Base-by-base conservation (phyloP, 1,140 invertebrate genomes). In the Brachionus angularis region DNA sequence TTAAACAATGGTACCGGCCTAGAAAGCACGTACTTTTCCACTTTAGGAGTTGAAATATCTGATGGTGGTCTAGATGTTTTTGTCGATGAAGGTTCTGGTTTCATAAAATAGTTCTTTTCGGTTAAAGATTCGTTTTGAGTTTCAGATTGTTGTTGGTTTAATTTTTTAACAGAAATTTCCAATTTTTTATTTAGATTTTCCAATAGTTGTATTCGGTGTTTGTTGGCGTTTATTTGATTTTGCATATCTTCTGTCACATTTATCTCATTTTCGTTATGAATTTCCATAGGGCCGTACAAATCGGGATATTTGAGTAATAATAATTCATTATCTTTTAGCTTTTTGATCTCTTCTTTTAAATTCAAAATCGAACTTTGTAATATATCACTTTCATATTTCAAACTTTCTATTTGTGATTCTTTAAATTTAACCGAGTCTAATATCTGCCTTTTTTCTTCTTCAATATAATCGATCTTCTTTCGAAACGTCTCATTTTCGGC, bases 21-120 rank as follows among this genome's bases (percentile, higher is more conserved):
- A 2, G 62, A 21, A 25, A 47, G 36, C 3, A 33, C 33, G 29
- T 44, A 47, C 10, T 47, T 58, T 18, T 58, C 27, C 12, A 39
- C 53, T 23, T 39, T 58, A 25, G 53, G 53, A 29, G 33, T 58
- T 39, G 36, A 31, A 8, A 58, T 21, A 2, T 18, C 18, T 7
- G 62, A 67, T 46, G 31, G 62, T 1, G 42, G 33, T 25, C 62
- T 16, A n/a, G 62, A 67, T 21, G 62, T 67, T 16, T 67, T 42
- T 25, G 29, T 67, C 10, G 39, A 10, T 42, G 39, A 42, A 16
- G 39, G 10, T 10, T 16, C 39, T 2, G 42, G 62, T 46, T 50
- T 67, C 62, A 67, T 67, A 46, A 67, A 67, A 50, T 67, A 46
- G 36, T 50, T 50, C 47, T 67, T 67, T 5, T 67, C 62, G 16